phyloP scores from a whole-genome alignment of 2,797 vertebrate genomes.

The Cossypha niveicapilla region DNA sequence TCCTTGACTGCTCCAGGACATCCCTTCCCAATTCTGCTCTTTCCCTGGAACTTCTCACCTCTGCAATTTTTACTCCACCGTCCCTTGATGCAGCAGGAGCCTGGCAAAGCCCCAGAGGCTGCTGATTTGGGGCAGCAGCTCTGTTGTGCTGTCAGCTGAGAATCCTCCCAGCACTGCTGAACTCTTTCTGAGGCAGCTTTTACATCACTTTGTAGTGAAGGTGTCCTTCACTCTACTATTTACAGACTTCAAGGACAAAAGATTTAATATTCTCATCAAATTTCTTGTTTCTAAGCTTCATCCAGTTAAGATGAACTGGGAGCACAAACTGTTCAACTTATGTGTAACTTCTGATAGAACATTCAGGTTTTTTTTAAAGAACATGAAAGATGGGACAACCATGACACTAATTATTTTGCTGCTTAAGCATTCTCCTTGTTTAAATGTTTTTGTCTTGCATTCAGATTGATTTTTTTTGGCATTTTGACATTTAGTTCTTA shows the following conservation, averaged over 20 bases:
- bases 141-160: background rate
- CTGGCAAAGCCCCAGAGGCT: background rate
- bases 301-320: background rate
- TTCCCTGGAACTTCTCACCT: background rate
- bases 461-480: fast-evolving
- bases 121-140: background rate
- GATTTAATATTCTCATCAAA: background rate
- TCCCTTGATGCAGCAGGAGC: fast-evolving
- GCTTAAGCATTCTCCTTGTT: background rate
- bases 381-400: background rate
- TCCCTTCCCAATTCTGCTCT: background rate
- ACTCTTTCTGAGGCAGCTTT: background rate
- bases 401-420: background rate
- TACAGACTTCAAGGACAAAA: background rate
- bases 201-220: background rate
- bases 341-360: background rate
- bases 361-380: background rate
- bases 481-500: background rate
- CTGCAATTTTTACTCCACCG: background rate
- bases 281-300: background rate
- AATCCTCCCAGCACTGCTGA: background rate
- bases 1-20: background rate
- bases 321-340: fast-evolving
- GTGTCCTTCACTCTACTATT: background rate
- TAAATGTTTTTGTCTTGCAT: background rate